These are phyloP conservation scores for Itoplectis maculator DNA, from an alignment of 2,888 invertebrate species.

Conservation along the genomic window DNA sequence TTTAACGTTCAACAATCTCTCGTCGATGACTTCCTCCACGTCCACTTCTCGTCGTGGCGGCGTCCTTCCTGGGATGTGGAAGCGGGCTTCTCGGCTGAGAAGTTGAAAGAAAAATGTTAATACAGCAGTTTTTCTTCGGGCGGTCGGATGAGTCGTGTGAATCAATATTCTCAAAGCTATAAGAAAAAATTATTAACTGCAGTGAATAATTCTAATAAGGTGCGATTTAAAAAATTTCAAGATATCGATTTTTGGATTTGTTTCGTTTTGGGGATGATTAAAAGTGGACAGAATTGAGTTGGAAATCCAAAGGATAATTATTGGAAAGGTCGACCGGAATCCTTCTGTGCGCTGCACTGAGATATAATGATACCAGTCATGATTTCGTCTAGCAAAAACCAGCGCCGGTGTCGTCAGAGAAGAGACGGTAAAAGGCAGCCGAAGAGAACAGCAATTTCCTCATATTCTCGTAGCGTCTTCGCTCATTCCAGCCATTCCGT, in stretches of 20 bases:
- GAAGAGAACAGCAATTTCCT: slow-evolving; percentile 22
- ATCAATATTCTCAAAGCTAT: too few relatives aligned
- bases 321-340: neutral
- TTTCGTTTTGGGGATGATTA: too few relatives aligned
- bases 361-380: neutral
- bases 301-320: neutral
- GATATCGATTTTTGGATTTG: too few relatives aligned
- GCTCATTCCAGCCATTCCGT: slow-evolving; percentile 22
- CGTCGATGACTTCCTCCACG: neutral
- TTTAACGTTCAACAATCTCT: neutral
- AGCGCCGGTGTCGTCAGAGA: neutral
- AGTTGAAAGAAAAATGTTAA: too few relatives aligned
- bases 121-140: too few relatives aligned
- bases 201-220: too few relatives aligned
- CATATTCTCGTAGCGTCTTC: slow-evolving; percentile 1
- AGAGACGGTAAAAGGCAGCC: slow-evolving; percentile 3
- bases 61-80: neutral
- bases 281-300: too few relatives aligned
- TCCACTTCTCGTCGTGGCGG: neutral
- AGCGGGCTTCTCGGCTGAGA: too few relatives aligned
- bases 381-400: neutral
- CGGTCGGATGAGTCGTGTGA: too few relatives aligned
- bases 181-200: too few relatives aligned
- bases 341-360: neutral
- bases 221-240: too few relatives aligned